Conservation (phyloP, 2,888 invertebrate genomes). For the Crioceris asparagi region DNA sequence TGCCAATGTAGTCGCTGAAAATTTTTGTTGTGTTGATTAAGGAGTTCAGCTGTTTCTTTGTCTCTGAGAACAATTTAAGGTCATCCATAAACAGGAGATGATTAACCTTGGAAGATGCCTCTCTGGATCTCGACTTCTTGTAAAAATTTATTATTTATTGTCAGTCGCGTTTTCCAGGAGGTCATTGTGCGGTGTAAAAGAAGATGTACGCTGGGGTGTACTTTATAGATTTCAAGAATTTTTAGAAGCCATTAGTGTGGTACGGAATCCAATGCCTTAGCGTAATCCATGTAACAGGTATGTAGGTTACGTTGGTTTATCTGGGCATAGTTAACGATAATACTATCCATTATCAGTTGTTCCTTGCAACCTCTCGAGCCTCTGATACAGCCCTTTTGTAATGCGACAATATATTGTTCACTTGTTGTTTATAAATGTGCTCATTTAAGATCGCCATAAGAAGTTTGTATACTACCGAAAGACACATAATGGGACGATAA, state of each 20-base stretch:
- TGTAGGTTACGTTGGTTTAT: not conserved
- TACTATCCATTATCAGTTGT: not conserved
- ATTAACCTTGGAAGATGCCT: too few species aligned
- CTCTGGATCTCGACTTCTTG: not conserved
- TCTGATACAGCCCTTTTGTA: too few species aligned
- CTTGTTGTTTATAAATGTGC: too few species aligned
- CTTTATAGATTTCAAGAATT: not conserved
- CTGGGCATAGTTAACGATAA: not conserved
- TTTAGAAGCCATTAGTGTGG: not conserved
- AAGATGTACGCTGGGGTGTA: too few species aligned
- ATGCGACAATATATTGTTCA: too few species aligned
- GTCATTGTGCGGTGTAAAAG: too few species aligned
- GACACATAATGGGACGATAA: slow-evolving; percentile 4
- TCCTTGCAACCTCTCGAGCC: not conserved
- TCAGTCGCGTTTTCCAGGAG: not conserved
- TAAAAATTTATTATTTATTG: not conserved
- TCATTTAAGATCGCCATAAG: not conserved
- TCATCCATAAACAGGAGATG: too few species aligned
- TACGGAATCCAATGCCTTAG: not conserved
- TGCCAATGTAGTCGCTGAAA: too few species aligned
- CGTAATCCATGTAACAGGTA: not conserved
- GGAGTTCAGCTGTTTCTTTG: too few species aligned
- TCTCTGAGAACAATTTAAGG: too few species aligned
- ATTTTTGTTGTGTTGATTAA: too few species aligned
- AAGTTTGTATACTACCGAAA: slow-evolving; percentile 2